phyloP scores from a whole-genome alignment of 2,888 invertebrate species.

The Osmoderma eremita region DNA sequence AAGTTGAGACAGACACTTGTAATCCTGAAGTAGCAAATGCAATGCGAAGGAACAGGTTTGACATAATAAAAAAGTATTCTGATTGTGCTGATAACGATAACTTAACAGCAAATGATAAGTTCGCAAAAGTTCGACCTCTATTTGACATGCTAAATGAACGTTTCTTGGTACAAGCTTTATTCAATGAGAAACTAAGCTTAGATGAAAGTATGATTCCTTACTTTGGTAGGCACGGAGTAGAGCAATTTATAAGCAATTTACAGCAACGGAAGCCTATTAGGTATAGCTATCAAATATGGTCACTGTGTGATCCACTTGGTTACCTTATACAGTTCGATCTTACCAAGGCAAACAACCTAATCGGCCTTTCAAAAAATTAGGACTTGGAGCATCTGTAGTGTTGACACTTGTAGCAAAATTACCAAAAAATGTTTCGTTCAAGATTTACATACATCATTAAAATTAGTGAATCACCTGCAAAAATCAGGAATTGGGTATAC shows the following conservation, averaged over 20 bases:
- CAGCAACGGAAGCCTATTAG: constrained; percentile 47
- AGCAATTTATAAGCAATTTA: constrained; percentile 52
- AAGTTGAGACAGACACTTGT: not conserved
- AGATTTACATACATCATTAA: not conserved
- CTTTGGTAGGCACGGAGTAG: constrained; percentile 49
- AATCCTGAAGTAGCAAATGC: not conserved
- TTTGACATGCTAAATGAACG: too few relatives aligned
- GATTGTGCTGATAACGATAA: too few relatives aligned
- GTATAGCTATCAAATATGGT: constrained; percentile 47
- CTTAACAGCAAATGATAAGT: too few relatives aligned
- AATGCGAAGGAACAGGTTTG: too few relatives aligned
- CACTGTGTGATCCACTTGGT: constrained; percentile 22
- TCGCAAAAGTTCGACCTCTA: too few relatives aligned
- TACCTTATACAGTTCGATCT: too few relatives aligned
- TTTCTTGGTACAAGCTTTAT: too few relatives aligned
- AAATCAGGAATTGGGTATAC: not conserved
- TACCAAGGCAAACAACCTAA: not conserved
- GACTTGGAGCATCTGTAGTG: not conserved
- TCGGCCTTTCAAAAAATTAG: not conserved
- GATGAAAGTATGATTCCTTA: constrained; percentile 50
- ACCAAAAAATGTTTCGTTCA: not conserved
- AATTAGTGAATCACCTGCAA: not conserved
- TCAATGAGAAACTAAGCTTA: too few relatives aligned
- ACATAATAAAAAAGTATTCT: too few relatives aligned
- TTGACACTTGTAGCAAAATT: not conserved